Evolutionary conservation across 2,113 vertebrate genomes (phyloP).

Genomic region (Rhinogobius similis): DNA sequence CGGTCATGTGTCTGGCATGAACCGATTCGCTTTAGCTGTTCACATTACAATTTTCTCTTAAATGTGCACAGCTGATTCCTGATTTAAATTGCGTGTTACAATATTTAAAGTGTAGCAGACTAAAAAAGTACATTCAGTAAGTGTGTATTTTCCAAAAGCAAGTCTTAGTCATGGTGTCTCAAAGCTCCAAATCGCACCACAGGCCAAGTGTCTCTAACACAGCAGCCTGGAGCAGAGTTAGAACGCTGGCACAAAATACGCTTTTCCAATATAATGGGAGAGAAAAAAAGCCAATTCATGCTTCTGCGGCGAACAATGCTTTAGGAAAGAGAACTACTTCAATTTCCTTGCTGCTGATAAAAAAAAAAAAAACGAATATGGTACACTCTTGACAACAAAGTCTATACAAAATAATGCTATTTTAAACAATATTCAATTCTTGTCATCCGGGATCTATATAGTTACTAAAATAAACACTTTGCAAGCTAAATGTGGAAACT

Average conservation of each 20-base stretch:
- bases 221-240: slow-evolving; percentile 14
- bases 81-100: too few relatives aligned
- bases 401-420: not conserved
- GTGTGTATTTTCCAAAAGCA: not conserved
- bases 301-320: not conserved
- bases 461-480: slow-evolving; percentile 46
- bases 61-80: too few relatives aligned
- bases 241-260: not conserved
- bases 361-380: not conserved
- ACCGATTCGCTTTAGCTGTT: too few relatives aligned
- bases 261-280: slow-evolving; percentile 5
- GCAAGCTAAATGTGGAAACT: slow-evolving; percentile 57
- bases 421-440: slow-evolving; percentile 13
- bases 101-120: too few relatives aligned
- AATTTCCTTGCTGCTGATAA: not conserved
- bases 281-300: not conserved
- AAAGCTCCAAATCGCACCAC: slow-evolving; percentile 11
- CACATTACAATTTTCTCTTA: too few relatives aligned
- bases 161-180: slow-evolving; percentile 13
- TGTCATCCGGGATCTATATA: slow-evolving; percentile 36
- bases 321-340: not conserved
- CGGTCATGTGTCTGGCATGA: too few relatives aligned
- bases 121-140: too few relatives aligned
- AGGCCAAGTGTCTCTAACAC: slow-evolving; percentile 11
- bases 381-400: not conserved